Base-by-base conservation (phyloP, 2,797 vertebrate species). In the Salmo trutta region DNA sequence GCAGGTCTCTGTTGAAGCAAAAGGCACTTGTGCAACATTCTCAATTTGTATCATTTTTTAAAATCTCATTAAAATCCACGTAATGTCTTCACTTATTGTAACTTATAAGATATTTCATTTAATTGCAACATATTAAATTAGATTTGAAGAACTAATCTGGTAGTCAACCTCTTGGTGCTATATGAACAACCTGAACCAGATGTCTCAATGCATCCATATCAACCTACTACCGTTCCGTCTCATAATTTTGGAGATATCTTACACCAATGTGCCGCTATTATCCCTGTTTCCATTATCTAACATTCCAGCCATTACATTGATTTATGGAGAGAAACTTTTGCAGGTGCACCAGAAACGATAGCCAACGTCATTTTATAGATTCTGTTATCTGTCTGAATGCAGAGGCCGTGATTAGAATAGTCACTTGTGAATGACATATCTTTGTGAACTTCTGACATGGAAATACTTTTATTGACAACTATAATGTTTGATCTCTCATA, bases 381-480 rank as follows among this genome's bases (percentile, higher is more conserved):
- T 36, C 3, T 33, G 76, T 74, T 74, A 74, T 59, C 70, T 75
- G 52, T 24, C 64, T 71, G 59, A 72, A 51, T 52, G 77, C 56
- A 75, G 76, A 80, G 75, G 69, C 77, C 74, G 75, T 77, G 75
- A 67, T 80, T 80, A 77, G 59, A 65, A 56, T 72, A 68, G 82
- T 75, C 75, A 78, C 65, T 31, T 29, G 65, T 31, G 65, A 67
- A 31, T 29, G 64, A 31, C 24, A 29, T 17, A 15, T 33, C 5
- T 17, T 33, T 31, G 66, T 31, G 66, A 19, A 68, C 66, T 33
- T 65, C 4, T 66, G 14, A 66, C 15, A 66, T 27, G 24, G 12
- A 29, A 66, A 66, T 16, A 66, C 64, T 66, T 66, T 29, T 31
- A 29, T 5, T 16, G 19, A 66, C 27, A 66, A 4, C 12, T 66